Evolutionary conservation across 2,888 invertebrate genomes (phyloP).

Genomic region (Eupsilia transversa): DNA sequence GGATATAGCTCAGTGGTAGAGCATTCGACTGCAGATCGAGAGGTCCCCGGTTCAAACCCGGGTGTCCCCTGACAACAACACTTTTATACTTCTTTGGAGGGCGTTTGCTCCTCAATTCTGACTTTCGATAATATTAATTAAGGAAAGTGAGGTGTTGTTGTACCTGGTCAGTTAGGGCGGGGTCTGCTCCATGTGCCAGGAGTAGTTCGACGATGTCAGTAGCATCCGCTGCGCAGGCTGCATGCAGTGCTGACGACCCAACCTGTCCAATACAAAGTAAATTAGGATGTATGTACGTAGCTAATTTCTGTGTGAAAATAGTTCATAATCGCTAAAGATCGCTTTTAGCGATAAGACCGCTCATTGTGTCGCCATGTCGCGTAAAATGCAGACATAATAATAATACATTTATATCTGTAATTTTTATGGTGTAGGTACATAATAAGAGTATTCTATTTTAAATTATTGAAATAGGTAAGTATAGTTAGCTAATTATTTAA

Average conservation of each 20-base stretch:
- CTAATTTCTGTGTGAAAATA: neutral
- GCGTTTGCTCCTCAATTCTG: neutral
- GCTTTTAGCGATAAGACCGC: too few relatives aligned
- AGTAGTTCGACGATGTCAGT: constrained; percentile 93
- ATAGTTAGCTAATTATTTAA: neutral
- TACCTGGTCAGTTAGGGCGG: constrained; percentile 94
- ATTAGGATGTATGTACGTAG: neutral
- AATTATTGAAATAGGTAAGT: neutral
- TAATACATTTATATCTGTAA: too few relatives aligned
- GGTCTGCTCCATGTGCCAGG: constrained; percentile 92
- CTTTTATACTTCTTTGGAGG: constrained; percentile 23
- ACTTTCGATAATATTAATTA: neutral
- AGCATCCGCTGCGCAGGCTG: constrained; percentile 93
- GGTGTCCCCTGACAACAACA: constrained; percentile 81
- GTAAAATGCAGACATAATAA: too few relatives aligned
- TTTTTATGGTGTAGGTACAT: too few relatives aligned
- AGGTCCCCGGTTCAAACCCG: constrained; percentile 89
- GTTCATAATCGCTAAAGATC: too few relatives aligned
- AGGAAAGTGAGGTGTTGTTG: constrained; percentile 62
- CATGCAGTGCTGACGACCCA: constrained; percentile 94
- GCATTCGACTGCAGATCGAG: constrained; percentile 89
- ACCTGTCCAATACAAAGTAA: constrained; percentile 80
- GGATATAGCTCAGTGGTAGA: constrained; percentile 89
- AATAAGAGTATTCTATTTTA: too few relatives aligned
- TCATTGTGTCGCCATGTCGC: too few relatives aligned